phyloP scores from a whole-genome alignment of 92 coral and sea anemone genomes.

The Bergia puertoricense region DNA sequence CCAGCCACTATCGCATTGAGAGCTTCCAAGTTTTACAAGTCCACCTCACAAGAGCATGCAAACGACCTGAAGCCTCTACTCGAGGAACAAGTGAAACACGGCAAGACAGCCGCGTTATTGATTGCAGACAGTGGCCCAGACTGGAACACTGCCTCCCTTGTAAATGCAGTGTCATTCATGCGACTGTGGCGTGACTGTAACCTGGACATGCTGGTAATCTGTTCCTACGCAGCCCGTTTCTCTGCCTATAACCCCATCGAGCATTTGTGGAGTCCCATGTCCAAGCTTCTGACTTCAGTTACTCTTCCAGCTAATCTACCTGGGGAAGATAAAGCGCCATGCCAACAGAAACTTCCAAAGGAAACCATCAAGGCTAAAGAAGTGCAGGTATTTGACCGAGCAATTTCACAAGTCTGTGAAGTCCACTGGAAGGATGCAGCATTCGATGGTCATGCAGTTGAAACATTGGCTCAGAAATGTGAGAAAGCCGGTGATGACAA shows the following conservation, averaged over 20 bases:
- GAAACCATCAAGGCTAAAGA: conserved; percentile 49
- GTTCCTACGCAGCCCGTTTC: conserved; percentile 56
- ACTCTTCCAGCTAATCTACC: conserved; percentile 31
- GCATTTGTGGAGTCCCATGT: conserved; percentile 61
- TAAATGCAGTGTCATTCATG: conserved; percentile 43
- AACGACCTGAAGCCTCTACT: conserved; percentile 42
- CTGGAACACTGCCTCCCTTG: conserved; percentile 28
- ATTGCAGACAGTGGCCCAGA: conserved; percentile 51
- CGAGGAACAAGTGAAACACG: conserved; percentile 38
- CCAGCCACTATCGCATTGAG: conserved; percentile 38
- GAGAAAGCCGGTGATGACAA: conserved; percentile 43
- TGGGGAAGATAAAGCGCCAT: conserved; percentile 43
- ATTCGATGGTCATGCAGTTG: conserved; percentile 52
- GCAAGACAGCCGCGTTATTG: conserved; percentile 38
- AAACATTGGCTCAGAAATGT: conserved; percentile 33
- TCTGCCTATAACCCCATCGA: conserved; percentile 63
- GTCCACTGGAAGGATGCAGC: conserved; percentile 54
- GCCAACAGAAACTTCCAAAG: conserved; percentile 35
- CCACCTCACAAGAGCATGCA: conserved; percentile 37
- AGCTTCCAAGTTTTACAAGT: conserved; percentile 37
- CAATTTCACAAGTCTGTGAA: conserved; percentile 41
- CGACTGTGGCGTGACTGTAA: conserved; percentile 40
- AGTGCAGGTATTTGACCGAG: conserved; percentile 52
- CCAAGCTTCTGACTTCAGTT: conserved; percentile 51
- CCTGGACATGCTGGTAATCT: conserved; percentile 51